Evolutionary conservation across 2,113 vertebrate genomes (phyloP).

Genomic region (Ellobius talpinus): DNA sequence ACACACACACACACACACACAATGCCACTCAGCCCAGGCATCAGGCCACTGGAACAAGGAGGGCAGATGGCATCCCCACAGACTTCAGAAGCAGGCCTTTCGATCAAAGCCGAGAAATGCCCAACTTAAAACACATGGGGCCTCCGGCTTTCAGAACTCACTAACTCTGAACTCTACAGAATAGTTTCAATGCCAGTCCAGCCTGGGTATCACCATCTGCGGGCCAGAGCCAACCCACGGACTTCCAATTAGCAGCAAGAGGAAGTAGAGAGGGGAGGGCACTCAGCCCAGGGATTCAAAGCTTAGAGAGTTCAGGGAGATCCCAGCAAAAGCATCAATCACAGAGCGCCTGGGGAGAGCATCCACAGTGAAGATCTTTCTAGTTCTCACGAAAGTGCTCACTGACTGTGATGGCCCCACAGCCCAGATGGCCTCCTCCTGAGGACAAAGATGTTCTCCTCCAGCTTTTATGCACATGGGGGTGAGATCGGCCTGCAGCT

Average conservation of each 20-base stretch:
- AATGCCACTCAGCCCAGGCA: background rate
- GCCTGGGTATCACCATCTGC: constrained; percentile 37
- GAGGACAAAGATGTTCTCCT: constrained; percentile 32
- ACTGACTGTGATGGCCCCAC: constrained; percentile 33
- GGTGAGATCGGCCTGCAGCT: background rate
- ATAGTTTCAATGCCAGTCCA: constrained; percentile 33
- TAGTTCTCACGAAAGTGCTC: constrained; percentile 56
- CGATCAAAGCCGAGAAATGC: background rate
- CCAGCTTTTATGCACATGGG: background rate
- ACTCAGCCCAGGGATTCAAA: constrained; percentile 57
- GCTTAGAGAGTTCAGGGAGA: constrained; percentile 33
- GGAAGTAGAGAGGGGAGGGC: constrained; percentile 60
- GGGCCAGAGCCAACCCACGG: constrained; percentile 43
- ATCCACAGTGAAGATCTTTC: constrained; percentile 22
- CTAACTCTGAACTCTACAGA: constrained; percentile 71
- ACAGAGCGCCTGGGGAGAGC: background rate
- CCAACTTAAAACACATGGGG: constrained; percentile 60
- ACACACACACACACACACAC: background rate
- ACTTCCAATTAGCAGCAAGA: constrained; percentile 38
- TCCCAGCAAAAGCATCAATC: constrained; percentile 19
- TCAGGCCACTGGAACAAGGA: too few species aligned
- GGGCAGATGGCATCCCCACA: background rate
- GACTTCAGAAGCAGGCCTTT: constrained; percentile 4
- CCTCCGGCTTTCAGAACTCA: constrained; percentile 66
- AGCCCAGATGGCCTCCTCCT: constrained; percentile 20